A percentile compares a stretch with the other conserved stretches of the same genome.
phyloP scores from a whole-genome alignment of 1,140 invertebrate species.

The Dendroctonus ponderosae region DNA sequence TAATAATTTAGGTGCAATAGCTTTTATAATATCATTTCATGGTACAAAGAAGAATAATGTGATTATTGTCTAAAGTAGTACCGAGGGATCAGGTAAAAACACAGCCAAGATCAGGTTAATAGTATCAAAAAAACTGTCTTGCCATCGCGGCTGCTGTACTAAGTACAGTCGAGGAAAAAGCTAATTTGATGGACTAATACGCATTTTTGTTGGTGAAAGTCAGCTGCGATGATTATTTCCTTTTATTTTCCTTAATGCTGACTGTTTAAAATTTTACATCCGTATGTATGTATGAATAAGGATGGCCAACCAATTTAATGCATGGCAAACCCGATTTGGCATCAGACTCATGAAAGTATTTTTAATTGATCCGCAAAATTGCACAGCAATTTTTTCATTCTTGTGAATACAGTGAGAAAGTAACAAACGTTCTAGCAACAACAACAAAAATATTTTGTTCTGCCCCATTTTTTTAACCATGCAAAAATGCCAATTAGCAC shows the following conservation, averaged over 20 bases:
- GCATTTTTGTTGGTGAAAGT: slow-evolving; percentile 23
- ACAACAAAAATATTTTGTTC: too few species aligned
- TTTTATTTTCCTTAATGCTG: neutral
- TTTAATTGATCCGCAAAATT: too few species aligned
- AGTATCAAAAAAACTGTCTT: slow-evolving; percentile 25
- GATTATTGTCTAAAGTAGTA: slow-evolving; percentile 23
- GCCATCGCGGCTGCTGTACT: slow-evolving; percentile 17
- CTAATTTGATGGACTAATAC: slow-evolving; percentile 20
- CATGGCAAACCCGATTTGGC: too few species aligned
- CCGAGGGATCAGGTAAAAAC: slow-evolving; percentile 24
- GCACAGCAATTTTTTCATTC: too few species aligned
- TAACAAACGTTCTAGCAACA: too few species aligned
- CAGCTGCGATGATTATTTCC: slow-evolving; percentile 7
- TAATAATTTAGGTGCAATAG: slow-evolving; percentile 26
- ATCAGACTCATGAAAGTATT: too few species aligned
- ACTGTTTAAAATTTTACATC: too few species aligned
- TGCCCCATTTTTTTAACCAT: neutral
- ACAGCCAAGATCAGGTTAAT: slow-evolving; percentile 22
- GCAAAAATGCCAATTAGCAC: too few species aligned
- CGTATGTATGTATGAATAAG: too few species aligned
- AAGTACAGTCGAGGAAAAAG: slow-evolving; percentile 21
- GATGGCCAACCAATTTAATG: too few species aligned
- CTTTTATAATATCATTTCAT: slow-evolving; percentile 28
- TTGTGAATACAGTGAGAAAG: too few species aligned
- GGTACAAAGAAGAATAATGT: slow-evolving; percentile 26